A percentile compares a stretch with the other conserved stretches of the same genome.
Conservation (phyloP, 2,888 invertebrate genomes). For the Hypomecis punctinalis region DNA sequence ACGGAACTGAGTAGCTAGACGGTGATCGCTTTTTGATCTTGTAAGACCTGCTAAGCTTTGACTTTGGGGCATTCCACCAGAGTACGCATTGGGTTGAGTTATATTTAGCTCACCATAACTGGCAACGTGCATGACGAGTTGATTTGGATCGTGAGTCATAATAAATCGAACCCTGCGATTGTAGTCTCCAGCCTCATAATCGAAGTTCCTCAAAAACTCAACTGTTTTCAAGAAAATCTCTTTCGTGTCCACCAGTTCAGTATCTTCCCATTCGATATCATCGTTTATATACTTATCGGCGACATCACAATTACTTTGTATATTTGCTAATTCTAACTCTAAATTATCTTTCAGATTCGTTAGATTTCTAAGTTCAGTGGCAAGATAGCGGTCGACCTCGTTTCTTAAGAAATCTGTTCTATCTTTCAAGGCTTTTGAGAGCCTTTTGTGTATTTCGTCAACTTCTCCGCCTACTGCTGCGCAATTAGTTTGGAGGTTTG, state of each 20-base stretch:
- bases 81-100: constrained; percentile 86
- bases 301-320: constrained; percentile 97
- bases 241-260: constrained; percentile 97
- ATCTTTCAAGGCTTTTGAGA: constrained; percentile 95
- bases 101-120: constrained; percentile 96
- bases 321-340: constrained; percentile 97
- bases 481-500: constrained; percentile 95
- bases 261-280: constrained; percentile 96
- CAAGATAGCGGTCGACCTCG: constrained; percentile 96
- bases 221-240: constrained; percentile 98
- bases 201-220: constrained; percentile 97
- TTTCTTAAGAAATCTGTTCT: constrained; percentile 93
- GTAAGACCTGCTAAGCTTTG: constrained; percentile 88
- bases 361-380: constrained; percentile 93
- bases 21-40: constrained; percentile 97
- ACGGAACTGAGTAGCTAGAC: constrained; percentile 94
- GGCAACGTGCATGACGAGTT: constrained; percentile 93
- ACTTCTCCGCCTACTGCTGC: constrained; percentile 96
- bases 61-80: constrained; percentile 84
- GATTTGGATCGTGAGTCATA: constrained; percentile 96
- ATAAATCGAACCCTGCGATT: constrained; percentile 93
- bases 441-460: constrained; percentile 94
- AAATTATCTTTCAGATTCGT: constrained; percentile 96
- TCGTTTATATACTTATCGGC: constrained; percentile 97
- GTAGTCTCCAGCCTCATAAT: constrained; percentile 96